phyloP scores from a whole-genome alignment of 1,140 invertebrate genomes.

The Heliothis virescens region DNA sequence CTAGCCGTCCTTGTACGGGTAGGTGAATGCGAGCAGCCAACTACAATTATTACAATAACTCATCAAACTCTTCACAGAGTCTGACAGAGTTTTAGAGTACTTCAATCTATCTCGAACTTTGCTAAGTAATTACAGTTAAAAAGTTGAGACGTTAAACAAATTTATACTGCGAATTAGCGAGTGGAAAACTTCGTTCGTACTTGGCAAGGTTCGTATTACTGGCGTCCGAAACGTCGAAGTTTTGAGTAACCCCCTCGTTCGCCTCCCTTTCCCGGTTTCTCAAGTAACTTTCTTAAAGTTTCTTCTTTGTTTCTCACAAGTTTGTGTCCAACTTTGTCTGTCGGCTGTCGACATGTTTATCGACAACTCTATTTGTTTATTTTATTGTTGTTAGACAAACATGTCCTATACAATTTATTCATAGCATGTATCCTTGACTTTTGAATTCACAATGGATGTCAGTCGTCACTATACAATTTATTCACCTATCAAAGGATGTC shows the following conservation, averaged over 20 bases:
- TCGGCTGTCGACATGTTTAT: slow-evolving; percentile 78
- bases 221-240: slow-evolving; percentile 79
- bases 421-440: slow-evolving; percentile 1
- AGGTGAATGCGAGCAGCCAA: slow-evolving; percentile 40
- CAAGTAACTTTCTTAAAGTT: slow-evolving; percentile 77
- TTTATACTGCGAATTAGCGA: slow-evolving; percentile 85
- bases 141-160: slow-evolving; percentile 85
- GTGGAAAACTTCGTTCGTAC: slow-evolving; percentile 61
- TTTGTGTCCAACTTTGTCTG: slow-evolving; percentile 74
- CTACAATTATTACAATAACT: slow-evolving; percentile 62
- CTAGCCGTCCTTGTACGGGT: slow-evolving; percentile 12
- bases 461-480: neutral
- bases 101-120: slow-evolving; percentile 80
- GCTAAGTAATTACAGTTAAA: slow-evolving; percentile 84
- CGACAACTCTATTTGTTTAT: slow-evolving; percentile 57
- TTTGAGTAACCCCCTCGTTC: slow-evolving; percentile 75
- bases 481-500: neutral
- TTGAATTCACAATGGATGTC: slow-evolving; percentile 9
- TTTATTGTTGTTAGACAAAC: slow-evolving; percentile 48
- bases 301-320: slow-evolving; percentile 78
- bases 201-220: slow-evolving; percentile 67
- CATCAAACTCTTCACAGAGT: slow-evolving; percentile 63
- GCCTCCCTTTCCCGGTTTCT: slow-evolving; percentile 65
- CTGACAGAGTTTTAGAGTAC: slow-evolving; percentile 72
- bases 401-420: neutral